Evolutionary conservation across 2,888 invertebrate genomes (phyloP).

Genomic region (Lathronympha strigana): DNA sequence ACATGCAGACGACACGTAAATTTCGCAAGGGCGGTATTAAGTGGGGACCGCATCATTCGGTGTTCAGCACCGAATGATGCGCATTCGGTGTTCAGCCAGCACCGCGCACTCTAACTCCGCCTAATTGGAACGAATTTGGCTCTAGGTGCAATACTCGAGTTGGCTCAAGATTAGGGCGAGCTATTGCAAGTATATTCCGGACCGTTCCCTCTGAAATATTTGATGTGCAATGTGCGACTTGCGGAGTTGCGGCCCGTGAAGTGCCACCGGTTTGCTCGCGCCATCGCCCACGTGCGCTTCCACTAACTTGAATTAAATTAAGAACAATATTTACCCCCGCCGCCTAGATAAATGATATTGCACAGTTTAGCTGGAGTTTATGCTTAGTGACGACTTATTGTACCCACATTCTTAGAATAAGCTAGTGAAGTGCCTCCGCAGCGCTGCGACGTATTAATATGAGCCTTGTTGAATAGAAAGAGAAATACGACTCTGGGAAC

Average conservation of each 20-base stretch:
- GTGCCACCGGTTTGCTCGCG: slow-evolving; percentile 51
- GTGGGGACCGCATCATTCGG: slow-evolving; percentile 83
- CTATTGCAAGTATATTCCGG: slow-evolving; percentile 77
- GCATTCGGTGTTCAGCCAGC: slow-evolving; percentile 82
- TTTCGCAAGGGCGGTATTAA: slow-evolving; percentile 74
- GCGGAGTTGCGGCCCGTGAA: slow-evolving; percentile 59
- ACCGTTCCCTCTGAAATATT: slow-evolving; percentile 78
- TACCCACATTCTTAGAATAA: slow-evolving; percentile 73
- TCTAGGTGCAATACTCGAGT: slow-evolving; percentile 82
- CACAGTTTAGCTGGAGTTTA: slow-evolving; percentile 75
- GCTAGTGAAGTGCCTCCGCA: slow-evolving; percentile 56
- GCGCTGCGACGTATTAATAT: slow-evolving; percentile 55
- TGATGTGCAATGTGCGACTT: slow-evolving; percentile 76
- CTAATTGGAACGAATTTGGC: slow-evolving; percentile 84
- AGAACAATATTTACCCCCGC: slow-evolving; percentile 82
- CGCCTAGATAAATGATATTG: slow-evolving; percentile 79
- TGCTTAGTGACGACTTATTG: slow-evolving; percentile 75
- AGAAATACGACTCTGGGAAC: slow-evolving; percentile 49
- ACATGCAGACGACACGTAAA: slow-evolving; percentile 75
- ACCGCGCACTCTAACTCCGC: slow-evolving; percentile 80
- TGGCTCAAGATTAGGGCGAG: slow-evolving; percentile 82
- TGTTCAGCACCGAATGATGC: too few relatives aligned
- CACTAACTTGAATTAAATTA: slow-evolving; percentile 81
- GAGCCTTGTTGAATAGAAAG: slow-evolving; percentile 52
- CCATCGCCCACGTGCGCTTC: slow-evolving; percentile 68